Evolutionary conservation across 1,140 invertebrate genomes (phyloP), one percentile per base, ranked within the genome.

Genomic region (Dufourea novaeangliae): DNA sequence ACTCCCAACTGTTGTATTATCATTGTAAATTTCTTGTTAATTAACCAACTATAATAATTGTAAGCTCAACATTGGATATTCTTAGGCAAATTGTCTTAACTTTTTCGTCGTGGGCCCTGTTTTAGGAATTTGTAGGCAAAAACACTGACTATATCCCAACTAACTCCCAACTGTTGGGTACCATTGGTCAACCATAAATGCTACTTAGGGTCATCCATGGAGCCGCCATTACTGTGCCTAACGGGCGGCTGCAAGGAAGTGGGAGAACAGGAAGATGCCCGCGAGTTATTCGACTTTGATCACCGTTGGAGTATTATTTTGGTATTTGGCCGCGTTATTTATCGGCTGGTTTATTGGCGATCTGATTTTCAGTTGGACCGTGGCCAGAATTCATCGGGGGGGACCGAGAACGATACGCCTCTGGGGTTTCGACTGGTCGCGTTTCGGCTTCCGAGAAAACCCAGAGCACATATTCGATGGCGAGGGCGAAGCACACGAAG

Each of bases 281-380:
- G 50, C 46, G 25, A 77, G 34, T 78, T 79, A 76, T 44, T n/a
- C 25, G 54, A 66, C 66, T 79, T 84, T 72, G 81, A 85, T 84
- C 72, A 61, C 32, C 77, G 69, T 29, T 54, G 27, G 52, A 56
- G 66, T 85, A 85, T 85, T 85, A 85, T 85, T 85, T 85, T 78
- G 68, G 83, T 80, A 67, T 80, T 83, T 73, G 82, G 37, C 73
- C 63, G 69, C 66, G 73, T 85, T 85, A 83, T 85, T 85, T 85
- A 85, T 85, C 69, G 82, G 39, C 46, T 69, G 66, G 57, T 69
- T 83, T 74, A 85, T 85, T 74, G 82, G 78, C 68, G 82, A 83
- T 85, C 83, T 71, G 83, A 85, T 85, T 85, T 80, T 80, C 78
- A 32, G 34, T 74, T 85, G 83, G 83, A 80, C 17, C 64, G 14